A percentile compares a stretch with the other conserved stretches of the same genome.
phyloP scores from a whole-genome alignment of 2,113 vertebrate species.

The Tachysurus fulvidraco region DNA sequence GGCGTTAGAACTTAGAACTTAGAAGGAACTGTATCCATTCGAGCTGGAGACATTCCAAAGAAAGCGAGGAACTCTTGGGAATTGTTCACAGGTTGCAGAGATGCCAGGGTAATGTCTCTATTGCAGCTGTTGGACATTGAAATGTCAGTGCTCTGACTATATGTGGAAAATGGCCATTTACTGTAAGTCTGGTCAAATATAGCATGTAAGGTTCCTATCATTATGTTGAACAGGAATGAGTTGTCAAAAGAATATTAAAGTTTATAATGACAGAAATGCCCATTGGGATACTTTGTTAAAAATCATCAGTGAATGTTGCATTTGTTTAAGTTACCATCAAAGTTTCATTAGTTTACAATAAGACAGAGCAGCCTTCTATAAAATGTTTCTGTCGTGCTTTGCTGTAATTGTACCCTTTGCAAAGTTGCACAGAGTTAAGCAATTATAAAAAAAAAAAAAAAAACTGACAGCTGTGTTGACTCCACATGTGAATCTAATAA shows the following conservation, averaged over 20 bases:
- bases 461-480: conserved; percentile 56
- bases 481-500: conserved; percentile 67
- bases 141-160: neutral
- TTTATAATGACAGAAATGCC: conserved; percentile 14
- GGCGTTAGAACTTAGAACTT: conserved; percentile 14
- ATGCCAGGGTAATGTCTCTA: conserved; percentile 23
- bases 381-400: conserved; percentile 45
- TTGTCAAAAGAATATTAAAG: conserved; percentile 41
- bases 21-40: neutral
- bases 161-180: conserved; percentile 1
- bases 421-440: conserved; percentile 43
- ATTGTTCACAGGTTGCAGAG: conserved; percentile 18
- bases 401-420: conserved; percentile 48
- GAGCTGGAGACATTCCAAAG: conserved; percentile 36
- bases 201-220: conserved; percentile 4
- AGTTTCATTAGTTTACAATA: conserved; percentile 26
- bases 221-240: conserved; percentile 16
- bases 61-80: conserved; percentile 33
- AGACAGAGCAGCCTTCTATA: conserved; percentile 18
- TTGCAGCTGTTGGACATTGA: conserved; percentile 17
- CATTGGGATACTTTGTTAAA: conserved; percentile 30
- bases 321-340: conserved; percentile 32
- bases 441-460: conserved; percentile 50
- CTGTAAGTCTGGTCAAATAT: conserved; percentile 1
- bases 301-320: conserved; percentile 28